phyloP scores from a whole-genome alignment of 2,888 invertebrate genomes.

The Phyllotreta striolata region DNA sequence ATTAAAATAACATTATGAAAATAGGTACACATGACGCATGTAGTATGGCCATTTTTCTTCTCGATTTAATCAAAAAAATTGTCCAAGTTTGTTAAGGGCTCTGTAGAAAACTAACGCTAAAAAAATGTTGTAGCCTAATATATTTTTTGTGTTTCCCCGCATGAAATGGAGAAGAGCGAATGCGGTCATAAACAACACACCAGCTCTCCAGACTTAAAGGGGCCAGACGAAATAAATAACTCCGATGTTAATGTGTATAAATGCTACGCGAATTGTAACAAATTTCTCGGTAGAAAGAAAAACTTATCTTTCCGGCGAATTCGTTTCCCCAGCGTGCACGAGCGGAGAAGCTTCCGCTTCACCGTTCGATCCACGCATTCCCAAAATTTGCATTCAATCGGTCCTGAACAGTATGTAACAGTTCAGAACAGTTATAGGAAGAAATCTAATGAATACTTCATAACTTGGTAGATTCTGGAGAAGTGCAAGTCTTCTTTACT shows the following conservation, averaged over 20 bases:
- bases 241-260: conserved; percentile 60
- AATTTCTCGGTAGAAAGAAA: conserved; percentile 60
- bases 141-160: conserved; percentile 6
- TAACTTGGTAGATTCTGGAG: no score
- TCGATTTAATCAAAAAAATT: neutral
- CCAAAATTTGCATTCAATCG: neutral
- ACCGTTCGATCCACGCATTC: no score
- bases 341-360: conserved; percentile 26
- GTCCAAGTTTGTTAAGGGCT: neutral
- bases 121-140: no score
- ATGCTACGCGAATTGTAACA: conserved; percentile 61
- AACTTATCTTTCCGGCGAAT: conserved; percentile 56
- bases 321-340: conserved; percentile 33
- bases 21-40: no score
- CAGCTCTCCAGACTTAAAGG: conserved; percentile 57
- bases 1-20: no score
- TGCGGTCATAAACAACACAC: conserved; percentile 55
- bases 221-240: conserved; percentile 61
- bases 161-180: conserved; percentile 50
- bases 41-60: no score
- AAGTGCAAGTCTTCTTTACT: no score
- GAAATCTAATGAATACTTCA: no score
- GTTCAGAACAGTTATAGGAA: neutral
- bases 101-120: no score
- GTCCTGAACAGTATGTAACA: neutral